These are phyloP conservation scores for Lepidocyrtinus sp. DNA, from an alignment of 2,888 invertebrate species.

Conservation along the genomic window DNA sequence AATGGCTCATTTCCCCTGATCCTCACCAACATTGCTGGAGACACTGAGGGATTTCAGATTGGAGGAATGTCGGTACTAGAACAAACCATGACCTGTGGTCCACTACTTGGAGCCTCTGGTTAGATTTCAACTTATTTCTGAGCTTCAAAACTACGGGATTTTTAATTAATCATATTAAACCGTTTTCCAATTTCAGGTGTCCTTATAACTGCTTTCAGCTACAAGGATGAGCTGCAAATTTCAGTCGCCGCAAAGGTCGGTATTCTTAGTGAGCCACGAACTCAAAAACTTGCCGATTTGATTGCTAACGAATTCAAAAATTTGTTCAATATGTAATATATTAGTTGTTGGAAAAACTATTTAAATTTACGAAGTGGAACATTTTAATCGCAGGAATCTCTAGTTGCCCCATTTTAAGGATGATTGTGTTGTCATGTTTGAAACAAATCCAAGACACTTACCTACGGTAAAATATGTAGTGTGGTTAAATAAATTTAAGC, in stretches of 20 bases:
- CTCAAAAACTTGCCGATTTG: neutral
- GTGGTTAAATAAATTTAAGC: too few species aligned
- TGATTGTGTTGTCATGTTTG: too few species aligned
- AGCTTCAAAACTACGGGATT: neutral
- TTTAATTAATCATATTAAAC: too few species aligned
- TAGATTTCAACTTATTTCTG: neutral
- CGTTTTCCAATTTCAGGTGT: conserved; percentile 23
- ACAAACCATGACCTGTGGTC: conserved; percentile 41
- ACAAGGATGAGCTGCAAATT: neutral
- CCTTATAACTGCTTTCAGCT: conserved; percentile 29
- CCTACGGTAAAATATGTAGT: too few species aligned
- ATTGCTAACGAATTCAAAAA: neutral
- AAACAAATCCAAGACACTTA: too few species aligned
- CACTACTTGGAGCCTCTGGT: conserved; percentile 28
- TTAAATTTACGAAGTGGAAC: too few species aligned
- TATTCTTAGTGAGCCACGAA: neutral
- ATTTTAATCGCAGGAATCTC: too few species aligned
- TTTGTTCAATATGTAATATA: too few species aligned
- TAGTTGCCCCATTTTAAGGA: too few species aligned
- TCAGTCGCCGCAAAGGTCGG: neutral
- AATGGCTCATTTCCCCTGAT: neutral
- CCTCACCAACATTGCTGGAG: neutral
- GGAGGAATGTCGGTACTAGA: conserved; percentile 23
- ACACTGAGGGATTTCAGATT: conserved; percentile 33
- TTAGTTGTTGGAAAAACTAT: too few species aligned